These are phyloP conservation scores for Anas bernieri DNA, from an alignment of 2,797 vertebrate species.

Conservation along the genomic window DNA sequence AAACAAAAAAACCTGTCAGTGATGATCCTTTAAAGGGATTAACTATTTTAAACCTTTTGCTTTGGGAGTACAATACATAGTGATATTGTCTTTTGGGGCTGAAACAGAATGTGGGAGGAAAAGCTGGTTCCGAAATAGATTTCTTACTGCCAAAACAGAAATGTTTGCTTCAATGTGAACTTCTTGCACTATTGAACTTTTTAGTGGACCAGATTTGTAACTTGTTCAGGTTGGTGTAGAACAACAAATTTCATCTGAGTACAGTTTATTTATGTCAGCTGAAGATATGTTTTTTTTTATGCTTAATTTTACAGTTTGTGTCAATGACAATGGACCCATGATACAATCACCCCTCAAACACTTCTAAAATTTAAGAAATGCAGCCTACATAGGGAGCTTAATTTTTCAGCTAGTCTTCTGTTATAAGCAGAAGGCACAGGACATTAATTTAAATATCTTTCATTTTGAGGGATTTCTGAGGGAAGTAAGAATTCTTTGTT, in stretches of 20 bases:
- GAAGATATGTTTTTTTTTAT: neutral
- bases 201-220: neutral
- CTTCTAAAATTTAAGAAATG: neutral
- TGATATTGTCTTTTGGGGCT: neutral
- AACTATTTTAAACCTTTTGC: conserved; percentile 12
- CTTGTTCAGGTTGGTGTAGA: neutral
- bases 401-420: neutral
- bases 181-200: conserved; percentile 23
- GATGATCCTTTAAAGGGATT: conserved; percentile 34
- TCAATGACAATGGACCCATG: neutral
- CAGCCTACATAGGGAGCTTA: neutral
- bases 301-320: neutral
- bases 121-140: neutral
- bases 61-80: neutral
- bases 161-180: neutral
- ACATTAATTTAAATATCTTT: neutral
- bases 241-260: neutral
- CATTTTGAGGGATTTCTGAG: neutral
- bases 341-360: neutral
- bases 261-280: neutral
- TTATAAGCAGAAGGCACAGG: neutral
- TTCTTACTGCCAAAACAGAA: neutral
- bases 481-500: neutral
- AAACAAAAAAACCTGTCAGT: neutral
- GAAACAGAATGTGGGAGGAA: conserved; percentile 1